Evolutionary conservation across 1,140 invertebrate species (phyloP).

Genomic region (Euura saliciscinereae): DNA sequence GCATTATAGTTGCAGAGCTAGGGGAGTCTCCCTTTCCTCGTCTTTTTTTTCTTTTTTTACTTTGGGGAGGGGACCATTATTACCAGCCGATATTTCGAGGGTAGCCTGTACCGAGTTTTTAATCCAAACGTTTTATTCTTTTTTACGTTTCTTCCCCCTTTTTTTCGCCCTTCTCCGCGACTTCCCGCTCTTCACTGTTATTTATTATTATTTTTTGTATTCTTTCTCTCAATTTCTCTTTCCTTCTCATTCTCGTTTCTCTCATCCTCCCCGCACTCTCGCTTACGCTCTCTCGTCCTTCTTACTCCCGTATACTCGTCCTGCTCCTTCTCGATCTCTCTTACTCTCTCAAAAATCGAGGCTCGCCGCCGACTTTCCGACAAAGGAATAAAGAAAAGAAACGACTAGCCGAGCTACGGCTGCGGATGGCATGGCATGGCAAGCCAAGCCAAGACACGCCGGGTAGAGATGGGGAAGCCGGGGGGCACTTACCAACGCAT

Average conservation of each 20-base stretch:
- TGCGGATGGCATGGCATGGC: slow-evolving; percentile 51
- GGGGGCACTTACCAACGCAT: slow-evolving; percentile 1
- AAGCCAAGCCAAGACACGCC: slow-evolving; percentile 33
- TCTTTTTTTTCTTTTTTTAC: neutral
- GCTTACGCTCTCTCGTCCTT: slow-evolving; percentile 13
- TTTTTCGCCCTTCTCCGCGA: slow-evolving; percentile 7
- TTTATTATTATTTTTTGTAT: slow-evolving; percentile 19
- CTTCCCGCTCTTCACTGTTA: slow-evolving; percentile 33
- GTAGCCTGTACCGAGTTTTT: slow-evolving; percentile 47
- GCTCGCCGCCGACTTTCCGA: slow-evolving; percentile 59
- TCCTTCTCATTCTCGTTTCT: slow-evolving; percentile 31
- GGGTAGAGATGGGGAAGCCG: slow-evolving; percentile 1
- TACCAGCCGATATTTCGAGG: slow-evolving; percentile 42
- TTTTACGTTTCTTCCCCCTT: slow-evolving; percentile 27
- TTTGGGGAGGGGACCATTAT: neutral
- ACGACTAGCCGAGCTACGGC: slow-evolving; percentile 55
- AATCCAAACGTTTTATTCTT: slow-evolving; percentile 46
- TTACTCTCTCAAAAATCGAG: slow-evolving; percentile 46
- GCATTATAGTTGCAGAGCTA: neutral
- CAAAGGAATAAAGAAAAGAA: slow-evolving; percentile 61
- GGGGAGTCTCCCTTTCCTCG: neutral
- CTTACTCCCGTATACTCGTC: slow-evolving; percentile 19
- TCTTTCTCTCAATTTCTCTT: slow-evolving; percentile 39
- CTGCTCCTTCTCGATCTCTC: slow-evolving; percentile 4
- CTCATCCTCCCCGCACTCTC: slow-evolving; percentile 5